Base-by-base conservation (phyloP, 1,140 invertebrate species). In the Bicyclus anynana region DNA sequence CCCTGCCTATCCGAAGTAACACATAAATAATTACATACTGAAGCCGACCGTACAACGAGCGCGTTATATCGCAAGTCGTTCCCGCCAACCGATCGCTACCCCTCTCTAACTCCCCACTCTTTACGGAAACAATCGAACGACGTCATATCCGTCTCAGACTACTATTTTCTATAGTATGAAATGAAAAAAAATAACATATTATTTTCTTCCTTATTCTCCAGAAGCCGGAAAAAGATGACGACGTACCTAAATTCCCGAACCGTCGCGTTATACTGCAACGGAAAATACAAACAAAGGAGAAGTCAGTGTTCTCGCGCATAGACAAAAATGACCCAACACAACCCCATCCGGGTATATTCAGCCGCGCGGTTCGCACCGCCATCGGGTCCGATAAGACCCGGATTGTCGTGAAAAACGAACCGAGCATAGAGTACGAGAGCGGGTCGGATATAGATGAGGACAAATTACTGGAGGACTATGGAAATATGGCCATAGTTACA, bases 221-320 rank as follows among this genome's bases (percentile, higher is more conserved):
- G 0, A 62, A 77, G 69, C 18, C 52, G 29, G 51, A 53, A 13
- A 71, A 66, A 64, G 53, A 62, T 0, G 46, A 65, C 60, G 51
- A 74, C 62, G 38, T 57, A 33, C 7, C 68, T 65, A 46, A 27
- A 1, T 77, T 76, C 60, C 35, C 64, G 6, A 80, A 77, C 67
- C 74, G 82, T 0, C 77, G 82, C 35, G 82, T 85, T 0, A 72
- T 85, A 16, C 58, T 85, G 0, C 82, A 85, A 20, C 53, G 74
- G 0, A 77, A 77, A 20, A 13, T 44, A 27, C 6, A 61, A 17
- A 27, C 54, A 0, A 66, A 73, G 13, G 73, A 74, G 7, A 80
- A 80, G 46, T 67, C 71, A 0, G 66, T 74, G 0, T 76, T 77
- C 55, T 50, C 69, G 0, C 67, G 80, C 3, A 70, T 79, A 18